Conservation (phyloP, 2,888 invertebrate genomes). For the Proisotoma minuta region DNA sequence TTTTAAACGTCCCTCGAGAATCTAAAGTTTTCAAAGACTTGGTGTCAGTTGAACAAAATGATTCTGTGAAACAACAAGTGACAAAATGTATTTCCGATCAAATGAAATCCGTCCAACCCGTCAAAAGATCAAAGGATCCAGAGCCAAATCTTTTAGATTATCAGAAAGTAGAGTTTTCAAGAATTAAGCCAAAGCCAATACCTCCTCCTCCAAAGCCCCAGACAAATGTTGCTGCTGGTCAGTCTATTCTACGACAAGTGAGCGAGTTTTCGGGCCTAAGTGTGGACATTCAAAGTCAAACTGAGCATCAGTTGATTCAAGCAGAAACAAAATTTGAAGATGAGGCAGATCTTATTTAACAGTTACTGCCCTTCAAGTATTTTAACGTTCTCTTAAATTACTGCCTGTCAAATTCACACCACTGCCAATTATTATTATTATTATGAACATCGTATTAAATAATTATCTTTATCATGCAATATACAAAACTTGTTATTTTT, state of each 20-base stretch:
- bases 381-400: no score
- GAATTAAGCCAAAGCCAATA: slow-evolving; percentile 26
- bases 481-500: no score
- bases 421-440: no score
- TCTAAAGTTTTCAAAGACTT: slow-evolving; percentile 30
- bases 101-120: slow-evolving; percentile 20
- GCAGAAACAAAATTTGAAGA: neutral
- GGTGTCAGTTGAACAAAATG: slow-evolving; percentile 24
- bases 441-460: no score
- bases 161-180: slow-evolving; percentile 23
- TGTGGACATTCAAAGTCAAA: slow-evolving; percentile 7
- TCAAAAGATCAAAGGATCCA: slow-evolving; percentile 20
- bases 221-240: slow-evolving; percentile 19
- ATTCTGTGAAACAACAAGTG: slow-evolving; percentile 20
- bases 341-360: no score
- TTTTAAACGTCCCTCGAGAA: slow-evolving; percentile 23
- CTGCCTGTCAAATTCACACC: no score
- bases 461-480: no score
- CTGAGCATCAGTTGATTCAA: neutral
- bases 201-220: slow-evolving; percentile 28
- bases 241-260: no score
- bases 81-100: slow-evolving; percentile 27
- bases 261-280: no score
- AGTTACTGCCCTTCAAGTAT: no score
- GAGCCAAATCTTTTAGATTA: slow-evolving; percentile 33